Evolutionary conservation across 2,113 vertebrate species (phyloP), one percentile per base, ranked within the genome.

Genomic region (Leiothrix lutea): DNA sequence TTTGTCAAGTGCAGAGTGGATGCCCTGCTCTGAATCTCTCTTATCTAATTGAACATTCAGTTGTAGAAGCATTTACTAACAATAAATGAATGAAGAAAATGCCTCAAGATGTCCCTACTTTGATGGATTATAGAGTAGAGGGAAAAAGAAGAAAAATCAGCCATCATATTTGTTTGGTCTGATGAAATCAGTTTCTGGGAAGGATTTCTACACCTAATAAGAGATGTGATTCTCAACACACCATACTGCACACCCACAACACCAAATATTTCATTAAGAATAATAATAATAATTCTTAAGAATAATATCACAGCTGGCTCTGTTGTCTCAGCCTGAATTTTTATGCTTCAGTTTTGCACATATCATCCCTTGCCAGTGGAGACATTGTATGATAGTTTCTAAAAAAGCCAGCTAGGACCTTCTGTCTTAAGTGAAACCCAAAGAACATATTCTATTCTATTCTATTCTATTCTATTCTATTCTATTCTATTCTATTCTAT

Each of bases 171-270:
- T 79, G 5, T 38, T 92, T 92, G 13, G 11, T 73, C 42, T 60
- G 26, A 62, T 83, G 35, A 91, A 92, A 75, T 69, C 15, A 23
- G 2, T 42, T 61, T 79, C 23, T 60, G 57, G 42, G 28, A 79
- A 87, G 29, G 42, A 66, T 62, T 92, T 88, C n/a, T 65, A 58
- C 9, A 35, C 9, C 29, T 92, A 79, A 45, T 72, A 87, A 69
- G 11, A 53, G 16, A 64, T 6, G 19, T 50, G 48, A 47, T 69
- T 79, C 77, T 80, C 33, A 94, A 54, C 17, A 35, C 21, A 62
- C 5, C 7, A 29, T n/a, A 7, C 7, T 13, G 64, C 0, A 0
- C 2, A 11, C 14, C 5, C 1, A 10, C 3, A 5, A 47, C 20
- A 75, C 12, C 24, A 85, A 78, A 60, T 11, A 65, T 57, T 73